A percentile compares a stretch with the other conserved stretches of the same genome.
Conservation (phyloP, 2,888 invertebrate species). For the Adela reaumurella region DNA sequence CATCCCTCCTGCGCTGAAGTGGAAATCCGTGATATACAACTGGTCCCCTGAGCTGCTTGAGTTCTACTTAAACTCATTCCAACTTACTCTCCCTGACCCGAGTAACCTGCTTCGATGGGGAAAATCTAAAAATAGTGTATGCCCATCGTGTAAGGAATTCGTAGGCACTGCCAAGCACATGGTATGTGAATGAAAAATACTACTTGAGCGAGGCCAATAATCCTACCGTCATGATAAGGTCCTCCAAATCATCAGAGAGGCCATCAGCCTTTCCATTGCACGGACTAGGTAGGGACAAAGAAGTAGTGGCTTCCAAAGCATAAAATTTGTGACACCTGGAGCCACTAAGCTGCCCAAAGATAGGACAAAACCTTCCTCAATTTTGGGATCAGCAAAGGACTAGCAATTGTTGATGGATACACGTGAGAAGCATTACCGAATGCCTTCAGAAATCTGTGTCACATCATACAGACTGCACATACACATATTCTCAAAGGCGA, state of each 20-base stretch:
- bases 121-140: neutral
- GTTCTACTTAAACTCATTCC: slow-evolving; percentile 1
- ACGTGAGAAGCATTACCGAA: too few relatives aligned
- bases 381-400: neutral
- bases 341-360: slow-evolving; percentile 1
- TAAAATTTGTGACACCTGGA: neutral
- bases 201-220: neutral
- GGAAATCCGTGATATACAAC: slow-evolving; percentile 1
- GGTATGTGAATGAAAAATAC: neutral
- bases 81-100: slow-evolving; percentile 1
- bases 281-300: neutral
- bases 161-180: neutral
- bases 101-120: neutral
- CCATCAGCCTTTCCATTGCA: slow-evolving; percentile 1
- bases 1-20: slow-evolving; percentile 1
- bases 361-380: slow-evolving; percentile 1
- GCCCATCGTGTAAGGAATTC: slow-evolving; percentile 1
- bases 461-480: neutral
- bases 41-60: slow-evolving; percentile 2
- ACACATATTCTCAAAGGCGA: neutral
- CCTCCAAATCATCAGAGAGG: slow-evolving; percentile 1
- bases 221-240: slow-evolving; percentile 1
- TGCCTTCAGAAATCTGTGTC: neutral
- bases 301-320: neutral
- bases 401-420: too few relatives aligned